phyloP scores from a whole-genome alignment of 2,888 invertebrate genomes.

The Drosophila emarginata region DNA sequence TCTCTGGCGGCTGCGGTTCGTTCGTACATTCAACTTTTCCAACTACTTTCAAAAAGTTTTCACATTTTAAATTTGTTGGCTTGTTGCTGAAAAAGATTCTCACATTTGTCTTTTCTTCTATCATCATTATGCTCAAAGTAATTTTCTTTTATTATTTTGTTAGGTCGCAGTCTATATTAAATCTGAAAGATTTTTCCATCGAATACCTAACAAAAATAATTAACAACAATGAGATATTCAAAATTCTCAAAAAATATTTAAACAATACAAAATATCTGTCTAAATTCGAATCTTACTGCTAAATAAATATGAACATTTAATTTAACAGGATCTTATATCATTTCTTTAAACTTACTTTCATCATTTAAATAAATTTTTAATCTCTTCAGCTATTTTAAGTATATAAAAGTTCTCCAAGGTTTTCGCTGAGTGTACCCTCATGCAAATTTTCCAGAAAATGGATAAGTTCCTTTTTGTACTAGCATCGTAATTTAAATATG shows the following conservation, averaged over 20 bases:
- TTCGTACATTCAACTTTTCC: conserved; percentile 49
- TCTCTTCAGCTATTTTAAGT: background rate
- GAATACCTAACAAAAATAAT: background rate
- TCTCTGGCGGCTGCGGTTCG: conserved; percentile 64
- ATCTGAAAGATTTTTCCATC: too few relatives aligned
- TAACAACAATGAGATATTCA: background rate
- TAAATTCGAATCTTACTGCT: too few relatives aligned
- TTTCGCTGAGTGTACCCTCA: background rate
- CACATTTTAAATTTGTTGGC: conserved; percentile 70
- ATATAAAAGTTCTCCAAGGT: background rate
- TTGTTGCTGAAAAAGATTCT: conserved; percentile 37
- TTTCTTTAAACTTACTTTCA: too few relatives aligned
- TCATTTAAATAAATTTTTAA: too few relatives aligned
- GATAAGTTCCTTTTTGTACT: background rate
- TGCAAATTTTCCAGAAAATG: background rate
- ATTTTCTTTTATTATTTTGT: conserved; percentile 13
- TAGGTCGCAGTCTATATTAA: background rate
- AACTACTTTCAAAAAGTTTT: conserved; percentile 64
- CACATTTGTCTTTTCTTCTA: conserved; percentile 35
- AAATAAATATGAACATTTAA: too few relatives aligned
- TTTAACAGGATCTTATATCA: too few relatives aligned
- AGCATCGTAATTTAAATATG: background rate
- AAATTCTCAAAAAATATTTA: too few relatives aligned
- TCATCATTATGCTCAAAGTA: conserved; percentile 15
- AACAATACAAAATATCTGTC: too few relatives aligned